Percentiles rank a stretch among this genome's conserved stretches.
Evolutionary conservation across 2,888 invertebrate genomes (phyloP).

Genomic region (Hetaerina titia): DNA sequence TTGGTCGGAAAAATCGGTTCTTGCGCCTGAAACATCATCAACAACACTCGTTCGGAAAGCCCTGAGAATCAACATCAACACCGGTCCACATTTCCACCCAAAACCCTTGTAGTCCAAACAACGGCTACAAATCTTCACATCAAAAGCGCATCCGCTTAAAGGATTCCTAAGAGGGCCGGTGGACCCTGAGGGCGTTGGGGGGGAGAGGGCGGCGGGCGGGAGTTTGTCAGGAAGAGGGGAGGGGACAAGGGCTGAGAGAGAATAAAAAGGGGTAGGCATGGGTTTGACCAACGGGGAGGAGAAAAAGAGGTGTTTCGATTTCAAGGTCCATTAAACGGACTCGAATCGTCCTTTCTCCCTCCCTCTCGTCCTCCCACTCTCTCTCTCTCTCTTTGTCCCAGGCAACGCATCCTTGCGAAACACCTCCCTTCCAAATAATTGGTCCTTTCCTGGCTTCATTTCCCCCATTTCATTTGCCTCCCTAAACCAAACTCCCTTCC

Average conservation of each 20-base stretch:
- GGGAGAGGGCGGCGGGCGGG: neutral
- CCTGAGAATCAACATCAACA: neutral
- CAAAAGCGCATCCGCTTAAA: conserved; percentile 45
- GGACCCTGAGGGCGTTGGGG: no score
- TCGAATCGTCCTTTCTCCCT: conserved; percentile 11
- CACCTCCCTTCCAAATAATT: conserved; percentile 44
- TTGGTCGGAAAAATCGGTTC: neutral
- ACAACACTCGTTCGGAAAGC: neutral
- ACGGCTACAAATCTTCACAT: conserved; percentile 42
- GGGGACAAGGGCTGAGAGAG: neutral
- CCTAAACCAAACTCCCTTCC: neutral
- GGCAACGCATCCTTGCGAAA: conserved; percentile 46
- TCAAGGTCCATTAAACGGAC: conserved; percentile 50
- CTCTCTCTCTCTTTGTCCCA: neutral
- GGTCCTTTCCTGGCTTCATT: conserved; percentile 37
- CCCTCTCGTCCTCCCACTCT: conserved; percentile 3
- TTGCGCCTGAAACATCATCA: neutral
- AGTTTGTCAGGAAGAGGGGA: neutral
- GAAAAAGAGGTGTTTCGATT: conserved; percentile 44
- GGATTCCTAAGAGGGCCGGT: neutral
- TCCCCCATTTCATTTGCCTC: conserved; percentile 27
- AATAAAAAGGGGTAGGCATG: neutral
- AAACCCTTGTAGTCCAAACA: conserved; percentile 39
- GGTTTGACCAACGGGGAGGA: neutral
- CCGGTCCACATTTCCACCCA: neutral